A percentile compares a stretch with the other conserved stretches of the same genome.
These are phyloP conservation scores for Diploptera punctata DNA, from an alignment of 2,888 invertebrate genomes.

Conservation along the genomic window DNA sequence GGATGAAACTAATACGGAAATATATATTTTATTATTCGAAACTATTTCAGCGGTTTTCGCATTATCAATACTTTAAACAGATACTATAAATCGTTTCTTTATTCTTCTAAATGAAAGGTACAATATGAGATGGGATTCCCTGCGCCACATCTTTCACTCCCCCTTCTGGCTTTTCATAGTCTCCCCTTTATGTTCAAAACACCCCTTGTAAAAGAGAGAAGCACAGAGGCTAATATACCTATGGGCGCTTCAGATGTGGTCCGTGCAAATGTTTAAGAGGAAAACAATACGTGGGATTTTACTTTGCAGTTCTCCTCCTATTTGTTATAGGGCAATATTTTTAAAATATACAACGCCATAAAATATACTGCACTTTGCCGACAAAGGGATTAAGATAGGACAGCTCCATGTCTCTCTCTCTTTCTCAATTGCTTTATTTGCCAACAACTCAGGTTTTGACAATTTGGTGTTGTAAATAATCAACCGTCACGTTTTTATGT, in stretches of 20 bases:
- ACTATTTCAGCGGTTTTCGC: no score
- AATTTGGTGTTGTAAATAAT: slow-evolving; percentile 4
- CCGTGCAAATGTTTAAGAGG: slow-evolving; percentile 18
- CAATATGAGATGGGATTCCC: no score
- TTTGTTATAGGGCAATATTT: slow-evolving; percentile 22
- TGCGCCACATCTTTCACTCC: no score
- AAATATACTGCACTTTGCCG: slow-evolving; percentile 33
- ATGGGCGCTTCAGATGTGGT: neutral
- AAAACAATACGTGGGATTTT: slow-evolving; percentile 31
- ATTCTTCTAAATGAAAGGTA: no score
- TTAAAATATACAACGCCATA: slow-evolving; percentile 23
- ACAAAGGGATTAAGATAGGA: slow-evolving; percentile 34
- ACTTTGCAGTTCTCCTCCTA: slow-evolving; percentile 25
- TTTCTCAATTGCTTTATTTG: neutral
- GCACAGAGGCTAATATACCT: slow-evolving; percentile 25
- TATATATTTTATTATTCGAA: no score
- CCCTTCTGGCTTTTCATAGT: no score
- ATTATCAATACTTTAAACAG: no score
- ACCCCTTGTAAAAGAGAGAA: slow-evolving; percentile 22
- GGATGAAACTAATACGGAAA: no score
- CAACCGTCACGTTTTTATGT: neutral
- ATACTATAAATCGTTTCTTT: no score
- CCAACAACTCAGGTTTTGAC: slow-evolving; percentile 1
- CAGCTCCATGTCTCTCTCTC: neutral
- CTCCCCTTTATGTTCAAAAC: slow-evolving; percentile 14